Evolutionary conservation across 2,797 vertebrate genomes (phyloP).

Genomic region (Chromis chromis): DNA sequence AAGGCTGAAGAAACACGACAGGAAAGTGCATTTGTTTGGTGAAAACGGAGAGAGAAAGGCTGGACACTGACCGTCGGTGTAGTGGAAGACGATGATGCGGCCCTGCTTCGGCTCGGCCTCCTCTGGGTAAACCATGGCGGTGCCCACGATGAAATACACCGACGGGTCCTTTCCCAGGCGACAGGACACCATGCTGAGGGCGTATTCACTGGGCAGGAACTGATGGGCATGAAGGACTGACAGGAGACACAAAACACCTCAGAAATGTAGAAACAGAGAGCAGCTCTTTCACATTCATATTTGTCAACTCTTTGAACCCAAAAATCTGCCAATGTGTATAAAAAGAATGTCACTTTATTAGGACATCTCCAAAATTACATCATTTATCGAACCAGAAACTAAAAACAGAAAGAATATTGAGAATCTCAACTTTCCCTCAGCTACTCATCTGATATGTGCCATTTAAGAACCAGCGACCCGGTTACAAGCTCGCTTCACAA

Average conservation of each 20-base stretch:
- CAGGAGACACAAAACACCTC: slow-evolving; percentile 11
- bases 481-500: too few relatives aligned
- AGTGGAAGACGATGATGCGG: slow-evolving; percentile 98
- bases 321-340: too few relatives aligned
- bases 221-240: slow-evolving; percentile 97
- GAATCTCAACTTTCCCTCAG: too few relatives aligned
- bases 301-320: too few relatives aligned
- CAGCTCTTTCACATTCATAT: background rate
- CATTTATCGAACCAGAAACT: too few relatives aligned
- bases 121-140: slow-evolving; percentile 98
- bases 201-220: slow-evolving; percentile 96
- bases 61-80: slow-evolving; percentile 90
- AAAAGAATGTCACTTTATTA: too few relatives aligned
- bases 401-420: too few relatives aligned
- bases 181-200: slow-evolving; percentile 98
- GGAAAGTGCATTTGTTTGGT: slow-evolving; percentile 11
- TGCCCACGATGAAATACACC: slow-evolving; percentile 97
- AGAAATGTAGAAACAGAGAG: background rate
- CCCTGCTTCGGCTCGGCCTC: slow-evolving; percentile 99
- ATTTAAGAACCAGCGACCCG: too few relatives aligned
- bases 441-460: too few relatives aligned
- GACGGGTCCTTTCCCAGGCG: slow-evolving; percentile 95
- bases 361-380: too few relatives aligned
- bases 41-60: background rate
- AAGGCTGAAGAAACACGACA: slow-evolving; percentile 11